Base-by-base conservation (phyloP, 2,797 vertebrate species). In the Chaetophractus vellerosus region DNA sequence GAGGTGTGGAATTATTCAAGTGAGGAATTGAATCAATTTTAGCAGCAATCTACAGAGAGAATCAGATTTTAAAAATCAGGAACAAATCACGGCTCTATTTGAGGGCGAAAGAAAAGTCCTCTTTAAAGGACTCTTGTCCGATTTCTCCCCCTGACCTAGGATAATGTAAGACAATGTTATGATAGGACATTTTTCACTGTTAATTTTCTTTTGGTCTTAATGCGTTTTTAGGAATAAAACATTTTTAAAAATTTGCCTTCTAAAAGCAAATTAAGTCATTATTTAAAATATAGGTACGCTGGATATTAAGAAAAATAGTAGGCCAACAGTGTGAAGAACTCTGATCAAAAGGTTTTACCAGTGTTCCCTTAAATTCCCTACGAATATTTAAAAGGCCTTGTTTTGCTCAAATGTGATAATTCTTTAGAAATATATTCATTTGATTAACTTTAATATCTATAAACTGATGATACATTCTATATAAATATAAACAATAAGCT, bases 21-120 rank as follows among this genome's bases (percentile, higher is more conserved):
- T 99, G 99, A 98, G 99, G 98, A 98, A 99, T 99, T 97, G 98
- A 99, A 97, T 99, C 99, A 98, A 99, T 99, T 98, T 99, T 99
- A 98, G 99, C 99, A 98, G 99, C 99, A 99, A 99, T 99, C 99
- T 99, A 98, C 75, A 97, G 91, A 98, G 92, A 94, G 7, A 97
- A 89, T 26, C 81, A 94, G 91, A 97, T 88, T 88, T 82, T 95
- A 89, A 86, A 31, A 78, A 94, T 98, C 93, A 95, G 92, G 92
- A 90, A 80, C 87, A 89, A 80, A 55, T 48, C 92, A 71, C 4
- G 48, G 87, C 91, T 91, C 41, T 33, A 15, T 0, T 1, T 3
- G 4, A 23, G 55, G 91, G 52, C 68, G 59, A 66, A 63, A 80
- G 68, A 69, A 38, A 33, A 2, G n/a, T 16, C 57, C 36, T 80